These are phyloP conservation scores for Volucella zonaria DNA, from an alignment of 2,888 invertebrate species.

Conservation along the genomic window DNA sequence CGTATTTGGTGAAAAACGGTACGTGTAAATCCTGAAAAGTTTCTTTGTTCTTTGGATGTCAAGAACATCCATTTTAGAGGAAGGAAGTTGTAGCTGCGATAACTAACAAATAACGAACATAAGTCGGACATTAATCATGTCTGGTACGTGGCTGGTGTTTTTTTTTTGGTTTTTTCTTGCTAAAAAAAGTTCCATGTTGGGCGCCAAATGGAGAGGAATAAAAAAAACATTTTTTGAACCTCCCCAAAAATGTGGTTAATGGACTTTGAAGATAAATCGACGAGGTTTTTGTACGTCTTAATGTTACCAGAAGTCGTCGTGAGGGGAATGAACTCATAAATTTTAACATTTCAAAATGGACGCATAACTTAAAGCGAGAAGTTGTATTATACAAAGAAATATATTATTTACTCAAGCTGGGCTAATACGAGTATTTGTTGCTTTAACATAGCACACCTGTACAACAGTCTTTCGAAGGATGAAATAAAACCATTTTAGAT, in stretches of 20 bases:
- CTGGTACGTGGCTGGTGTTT: background rate
- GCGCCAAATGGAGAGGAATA: constrained; percentile 9
- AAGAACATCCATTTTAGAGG: constrained; percentile 14
- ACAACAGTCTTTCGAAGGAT: no score
- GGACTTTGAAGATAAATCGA: constrained; percentile 21
- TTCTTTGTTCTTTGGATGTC: constrained; percentile 2
- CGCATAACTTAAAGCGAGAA: background rate
- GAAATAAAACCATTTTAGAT: no score
- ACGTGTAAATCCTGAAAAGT: constrained; percentile 12
- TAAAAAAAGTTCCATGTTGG: background rate
- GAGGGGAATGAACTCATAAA: constrained; percentile 19
- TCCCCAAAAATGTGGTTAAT: background rate
- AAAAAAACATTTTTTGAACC: background rate
- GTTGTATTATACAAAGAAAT: background rate
- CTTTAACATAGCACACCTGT: no score
- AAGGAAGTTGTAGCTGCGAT: constrained; percentile 3
- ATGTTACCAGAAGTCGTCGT: constrained; percentile 6
- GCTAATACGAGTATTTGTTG: no score
- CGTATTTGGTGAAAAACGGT: background rate
- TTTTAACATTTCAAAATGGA: background rate
- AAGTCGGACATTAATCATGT: constrained; percentile 41
- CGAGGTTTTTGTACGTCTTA: constrained; percentile 15
- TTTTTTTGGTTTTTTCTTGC: background rate
- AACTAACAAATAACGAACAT: constrained; percentile 26
- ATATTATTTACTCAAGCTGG: no score